These are phyloP conservation scores for Bothrops jararaca DNA, from an alignment of 2,113 vertebrate genomes.

Conservation along the genomic window DNA sequence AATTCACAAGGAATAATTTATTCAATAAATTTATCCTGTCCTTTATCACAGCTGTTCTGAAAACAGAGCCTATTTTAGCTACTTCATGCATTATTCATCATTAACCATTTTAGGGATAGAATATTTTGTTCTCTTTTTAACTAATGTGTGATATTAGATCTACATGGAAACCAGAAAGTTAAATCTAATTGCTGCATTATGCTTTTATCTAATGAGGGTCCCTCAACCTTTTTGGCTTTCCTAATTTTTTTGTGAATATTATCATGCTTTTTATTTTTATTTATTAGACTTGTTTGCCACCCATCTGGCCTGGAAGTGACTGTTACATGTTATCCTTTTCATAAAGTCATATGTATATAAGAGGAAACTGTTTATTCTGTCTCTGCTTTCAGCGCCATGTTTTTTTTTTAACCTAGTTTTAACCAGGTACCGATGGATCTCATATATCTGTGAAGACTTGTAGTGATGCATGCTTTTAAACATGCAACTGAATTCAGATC, in stretches of 20 bases:
- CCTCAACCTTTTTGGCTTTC: background rate
- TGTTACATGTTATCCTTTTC: background rate
- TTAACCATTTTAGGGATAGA: slow-evolving; percentile 6
- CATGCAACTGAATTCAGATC: background rate
- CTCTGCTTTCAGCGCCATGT: too few relatives aligned
- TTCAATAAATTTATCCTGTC: background rate
- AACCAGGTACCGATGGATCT: background rate
- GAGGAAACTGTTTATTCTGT: background rate
- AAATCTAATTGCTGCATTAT: background rate
- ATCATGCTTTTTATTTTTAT: background rate
- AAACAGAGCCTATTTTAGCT: slow-evolving; percentile 1
- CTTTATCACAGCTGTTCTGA: background rate
- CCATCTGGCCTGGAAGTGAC: background rate
- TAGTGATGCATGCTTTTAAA: background rate
- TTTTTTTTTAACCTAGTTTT: background rate
- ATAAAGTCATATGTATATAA: background rate
- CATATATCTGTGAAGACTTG: background rate
- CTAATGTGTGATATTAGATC: background rate
- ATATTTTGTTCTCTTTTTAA: slow-evolving; percentile 14
- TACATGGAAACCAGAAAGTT: background rate
- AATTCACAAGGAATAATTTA: slow-evolving; percentile 18
- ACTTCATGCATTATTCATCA: slow-evolving; percentile 24
- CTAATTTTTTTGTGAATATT: background rate
- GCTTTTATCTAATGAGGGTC: background rate
- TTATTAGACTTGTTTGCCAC: background rate